Base-by-base conservation (phyloP, 2,113 vertebrate species). In the Castor canadensis region DNA sequence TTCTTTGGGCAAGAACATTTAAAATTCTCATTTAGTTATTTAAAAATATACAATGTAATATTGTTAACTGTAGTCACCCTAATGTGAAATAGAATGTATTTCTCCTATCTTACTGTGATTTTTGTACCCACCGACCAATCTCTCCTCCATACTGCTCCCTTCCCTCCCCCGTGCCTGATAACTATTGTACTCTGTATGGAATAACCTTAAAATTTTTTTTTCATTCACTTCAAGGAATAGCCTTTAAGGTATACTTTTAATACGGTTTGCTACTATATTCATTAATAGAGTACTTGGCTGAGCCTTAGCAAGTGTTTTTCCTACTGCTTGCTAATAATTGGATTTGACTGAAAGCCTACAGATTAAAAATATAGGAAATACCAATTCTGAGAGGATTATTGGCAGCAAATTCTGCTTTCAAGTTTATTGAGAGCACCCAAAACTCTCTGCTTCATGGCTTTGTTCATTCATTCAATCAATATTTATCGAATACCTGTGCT, bases 281-380 rank as follows among this genome's bases (percentile, higher is more conserved):
- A 28, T 87, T 67, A 75, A 19, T 6, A 6, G 32, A 47, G 38
- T 22, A 22, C 35, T 1, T 84, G 38, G 60, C 12, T 75, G 47
- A 81, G 66, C 20, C 58, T 69, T 32, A 8, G 32, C 22, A 7
- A 49, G 40, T 0, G 2, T 45, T 88, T 43, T 79, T 26, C 24
- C 73, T 83, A 47, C 56, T 64, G n/a, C 43, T 91, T 85, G 47
- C 80, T 82, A 64, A 47, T 87, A 92, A 93, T 11, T 93, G 45
- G 80, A 84, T 87, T 43, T 81, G 52, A 88, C 60, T 81, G 2
- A 86, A 87, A 71, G 89, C 71, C 45, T 54, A 26, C 1, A 79
- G 56, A 73, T 30, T 82, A 60, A 89, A 75, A 87, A 56, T 47
- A 88, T 24, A 81, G 60, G 10, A 88, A 92, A 76, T 13, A 87